Evolutionary conservation across 2,797 vertebrate genomes (phyloP).

Genomic region (Tinamus major): DNA sequence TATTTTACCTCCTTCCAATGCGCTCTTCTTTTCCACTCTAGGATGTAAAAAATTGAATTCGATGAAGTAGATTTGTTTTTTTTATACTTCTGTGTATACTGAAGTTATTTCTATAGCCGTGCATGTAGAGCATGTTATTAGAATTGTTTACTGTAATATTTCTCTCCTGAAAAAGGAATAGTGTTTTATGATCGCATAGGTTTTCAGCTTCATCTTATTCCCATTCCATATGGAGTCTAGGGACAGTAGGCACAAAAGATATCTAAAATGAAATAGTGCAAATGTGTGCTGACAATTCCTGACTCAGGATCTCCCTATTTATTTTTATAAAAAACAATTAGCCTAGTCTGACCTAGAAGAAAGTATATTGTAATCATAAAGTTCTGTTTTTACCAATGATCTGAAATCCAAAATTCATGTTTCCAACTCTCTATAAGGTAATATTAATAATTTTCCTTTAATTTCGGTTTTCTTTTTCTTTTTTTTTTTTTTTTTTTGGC

Average conservation of each 20-base stretch:
- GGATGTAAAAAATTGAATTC: neutral
- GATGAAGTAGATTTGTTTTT: neutral
- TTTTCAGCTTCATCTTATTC: neutral
- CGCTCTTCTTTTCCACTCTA: fast-evolving
- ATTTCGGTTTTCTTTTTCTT: neutral
- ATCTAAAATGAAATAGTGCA: neutral
- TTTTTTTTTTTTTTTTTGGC: neutral
- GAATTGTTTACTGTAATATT: neutral
- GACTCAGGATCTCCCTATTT: neutral
- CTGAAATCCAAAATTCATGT: neutral
- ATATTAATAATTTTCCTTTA: neutral
- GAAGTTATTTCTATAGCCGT: neutral
- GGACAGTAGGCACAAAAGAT: neutral
- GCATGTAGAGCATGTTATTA: neutral
- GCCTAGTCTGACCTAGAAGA: neutral
- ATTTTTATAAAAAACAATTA: neutral
- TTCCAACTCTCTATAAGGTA: fast-evolving
- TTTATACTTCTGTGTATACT: neutral
- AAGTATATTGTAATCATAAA: neutral
- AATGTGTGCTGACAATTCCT: neutral
- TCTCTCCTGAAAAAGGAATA: neutral
- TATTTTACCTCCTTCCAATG: neutral
- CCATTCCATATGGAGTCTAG: neutral
- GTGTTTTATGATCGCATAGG: neutral
- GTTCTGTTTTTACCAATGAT: neutral